Conservation (phyloP, 30 jellyfish, hydroid and myxozoan genomes). For the Hydractinia symbiolongicarpus region DNA sequence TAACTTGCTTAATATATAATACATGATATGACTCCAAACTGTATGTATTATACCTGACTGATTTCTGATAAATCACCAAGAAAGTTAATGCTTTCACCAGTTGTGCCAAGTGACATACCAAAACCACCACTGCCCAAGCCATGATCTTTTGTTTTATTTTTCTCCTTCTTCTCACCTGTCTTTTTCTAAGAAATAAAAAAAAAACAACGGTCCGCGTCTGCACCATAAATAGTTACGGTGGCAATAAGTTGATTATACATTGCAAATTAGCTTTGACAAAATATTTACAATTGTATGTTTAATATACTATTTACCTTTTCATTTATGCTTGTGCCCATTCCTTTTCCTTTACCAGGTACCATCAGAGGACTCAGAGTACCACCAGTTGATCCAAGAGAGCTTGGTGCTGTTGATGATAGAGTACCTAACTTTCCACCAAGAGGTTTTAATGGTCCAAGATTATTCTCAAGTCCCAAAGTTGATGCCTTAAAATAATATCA, state of each 20-base stretch:
- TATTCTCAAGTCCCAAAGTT: no score
- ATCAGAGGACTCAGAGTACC: constrained; percentile 20
- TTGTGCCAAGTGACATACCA: constrained; percentile 34
- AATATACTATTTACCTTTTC: not conserved
- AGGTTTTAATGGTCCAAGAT: constrained; percentile 30
- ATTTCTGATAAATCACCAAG: constrained; percentile 66
- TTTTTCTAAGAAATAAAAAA: not conserved
- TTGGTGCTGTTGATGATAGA: constrained; percentile 13
- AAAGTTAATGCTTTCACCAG: constrained; percentile 71
- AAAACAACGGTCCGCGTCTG: not conserved
- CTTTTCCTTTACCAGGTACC: constrained; percentile 5
- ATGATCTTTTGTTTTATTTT: not conserved
- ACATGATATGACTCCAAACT: not conserved
- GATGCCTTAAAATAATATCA: no score
- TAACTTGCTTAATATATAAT: no score
- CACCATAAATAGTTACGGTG: no score
- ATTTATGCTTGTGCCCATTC: not conserved
- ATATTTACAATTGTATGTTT: not conserved
- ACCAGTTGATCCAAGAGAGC: constrained; percentile 21
- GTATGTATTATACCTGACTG: constrained; percentile 42
- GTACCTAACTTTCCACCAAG: constrained; percentile 31
- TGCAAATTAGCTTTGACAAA: not conserved
- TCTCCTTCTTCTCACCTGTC: not conserved
- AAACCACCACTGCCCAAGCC: not conserved
- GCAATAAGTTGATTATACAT: not conserved